Evolutionary conservation across 2,797 vertebrate genomes (phyloP).

Genomic region (Crenichthys baileyi): DNA sequence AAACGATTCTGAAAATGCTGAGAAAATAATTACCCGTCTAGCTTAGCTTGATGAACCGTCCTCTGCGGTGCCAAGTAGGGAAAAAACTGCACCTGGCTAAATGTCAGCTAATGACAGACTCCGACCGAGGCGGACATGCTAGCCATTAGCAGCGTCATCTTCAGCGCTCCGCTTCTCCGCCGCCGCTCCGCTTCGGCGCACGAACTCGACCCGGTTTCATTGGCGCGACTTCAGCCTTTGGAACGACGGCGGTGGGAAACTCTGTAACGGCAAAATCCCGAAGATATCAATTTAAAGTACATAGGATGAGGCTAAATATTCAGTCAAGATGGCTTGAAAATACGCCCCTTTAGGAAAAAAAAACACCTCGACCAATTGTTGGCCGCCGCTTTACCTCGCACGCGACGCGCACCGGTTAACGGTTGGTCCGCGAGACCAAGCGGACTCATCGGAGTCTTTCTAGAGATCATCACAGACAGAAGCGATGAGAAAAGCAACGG

Average conservation of each 20-base stretch:
- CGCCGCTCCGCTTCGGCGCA: slow-evolving; percentile 47
- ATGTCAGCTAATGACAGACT: slow-evolving; percentile 74
- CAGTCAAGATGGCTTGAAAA: slow-evolving; percentile 84
- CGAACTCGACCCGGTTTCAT: slow-evolving; percentile 60
- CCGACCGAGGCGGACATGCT: slow-evolving; percentile 78
- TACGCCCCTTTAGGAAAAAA: slow-evolving; percentile 80
- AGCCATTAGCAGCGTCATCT: slow-evolving; percentile 80
- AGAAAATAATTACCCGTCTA: slow-evolving; percentile 20
- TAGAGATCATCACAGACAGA: slow-evolving; percentile 9
- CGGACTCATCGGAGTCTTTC: slow-evolving; percentile 32
- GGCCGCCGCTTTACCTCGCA: slow-evolving; percentile 54
- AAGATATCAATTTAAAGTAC: slow-evolving; percentile 79
- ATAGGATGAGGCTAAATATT: slow-evolving; percentile 81
- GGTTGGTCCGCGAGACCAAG: slow-evolving; percentile 61
- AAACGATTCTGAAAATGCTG: slow-evolving; percentile 20
- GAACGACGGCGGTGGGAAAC: slow-evolving; percentile 31
- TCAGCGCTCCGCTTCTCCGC: slow-evolving; percentile 66
- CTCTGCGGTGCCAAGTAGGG: slow-evolving; percentile 49
- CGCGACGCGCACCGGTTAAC: slow-evolving; percentile 61
- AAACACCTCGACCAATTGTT: slow-evolving; percentile 69
- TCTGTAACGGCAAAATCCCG: slow-evolving; percentile 41
- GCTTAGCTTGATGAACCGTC: slow-evolving; percentile 70
- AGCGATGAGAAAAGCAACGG: slow-evolving; percentile 69
- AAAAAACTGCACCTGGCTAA: slow-evolving; percentile 60
- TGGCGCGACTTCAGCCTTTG: slow-evolving; percentile 55